phyloP scores from a whole-genome alignment of 2,797 vertebrate species.

The Hephaestus fuliginosus region DNA sequence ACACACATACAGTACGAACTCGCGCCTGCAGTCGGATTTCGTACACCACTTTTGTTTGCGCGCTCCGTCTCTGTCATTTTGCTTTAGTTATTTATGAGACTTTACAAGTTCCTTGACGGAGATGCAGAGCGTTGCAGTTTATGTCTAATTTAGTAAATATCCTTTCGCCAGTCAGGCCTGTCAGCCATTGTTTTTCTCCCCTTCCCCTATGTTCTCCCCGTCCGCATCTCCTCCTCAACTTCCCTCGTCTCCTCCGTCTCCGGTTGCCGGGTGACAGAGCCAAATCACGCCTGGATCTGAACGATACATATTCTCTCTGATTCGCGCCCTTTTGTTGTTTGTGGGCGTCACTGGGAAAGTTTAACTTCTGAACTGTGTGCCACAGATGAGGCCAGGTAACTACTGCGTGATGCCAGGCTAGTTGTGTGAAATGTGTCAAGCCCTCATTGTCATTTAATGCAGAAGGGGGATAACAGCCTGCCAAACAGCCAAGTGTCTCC shows the following conservation, averaged over 20 bases:
- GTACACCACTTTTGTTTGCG: slow-evolving; percentile 81
- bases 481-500: slow-evolving; percentile 62
- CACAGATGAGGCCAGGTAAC: slow-evolving; percentile 69
- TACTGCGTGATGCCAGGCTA: slow-evolving; percentile 51
- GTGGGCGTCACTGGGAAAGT: slow-evolving; percentile 53
- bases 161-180: slow-evolving; percentile 85
- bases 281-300: slow-evolving; percentile 46
- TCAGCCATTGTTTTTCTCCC: slow-evolving; percentile 81
- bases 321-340: slow-evolving; percentile 65
- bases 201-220: slow-evolving; percentile 51
- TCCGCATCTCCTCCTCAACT: slow-evolving; percentile 18
- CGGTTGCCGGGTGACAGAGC: slow-evolving; percentile 71
- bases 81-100: slow-evolving; percentile 86
- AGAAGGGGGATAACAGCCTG: slow-evolving; percentile 69
- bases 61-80: slow-evolving; percentile 78
- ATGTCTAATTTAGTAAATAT: slow-evolving; percentile 89
- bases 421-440: slow-evolving; percentile 67
- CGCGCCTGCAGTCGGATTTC: slow-evolving; percentile 60
- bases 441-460: slow-evolving; percentile 78
- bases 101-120: slow-evolving; percentile 84
- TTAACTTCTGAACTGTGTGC: slow-evolving; percentile 64
- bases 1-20: slow-evolving; percentile 42
- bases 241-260: slow-evolving; percentile 44
- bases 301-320: slow-evolving; percentile 67
- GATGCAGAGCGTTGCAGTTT: slow-evolving; percentile 86